Evolutionary conservation across 2,797 vertebrate species (phyloP).

Genomic region (Microcaecilia unicolor): DNA sequence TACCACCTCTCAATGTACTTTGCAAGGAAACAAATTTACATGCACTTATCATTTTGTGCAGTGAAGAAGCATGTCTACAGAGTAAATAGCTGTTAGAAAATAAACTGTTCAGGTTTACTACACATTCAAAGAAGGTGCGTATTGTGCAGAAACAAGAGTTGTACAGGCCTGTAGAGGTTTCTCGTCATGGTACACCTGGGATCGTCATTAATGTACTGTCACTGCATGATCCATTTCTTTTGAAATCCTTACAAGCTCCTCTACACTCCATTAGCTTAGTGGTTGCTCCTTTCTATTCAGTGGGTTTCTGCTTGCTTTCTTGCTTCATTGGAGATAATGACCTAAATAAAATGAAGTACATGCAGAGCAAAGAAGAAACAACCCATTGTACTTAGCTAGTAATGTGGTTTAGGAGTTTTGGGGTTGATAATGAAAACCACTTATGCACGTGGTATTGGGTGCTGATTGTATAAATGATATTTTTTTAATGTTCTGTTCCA

Average conservation of each 20-base stretch:
- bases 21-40: background rate
- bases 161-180: background rate
- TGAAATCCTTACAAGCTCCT: background rate
- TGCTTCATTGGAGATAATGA: too few species aligned
- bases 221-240: background rate
- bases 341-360: too few species aligned
- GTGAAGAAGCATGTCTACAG: background rate
- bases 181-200: accelerated
- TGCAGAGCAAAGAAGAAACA: too few species aligned
- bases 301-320: too few species aligned
- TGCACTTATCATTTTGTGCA: background rate
- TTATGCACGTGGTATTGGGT: too few species aligned
- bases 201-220: background rate
- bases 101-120: background rate
- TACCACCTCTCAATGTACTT: background rate
- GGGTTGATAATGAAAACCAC: too few species aligned
- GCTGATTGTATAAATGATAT: too few species aligned
- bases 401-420: too few species aligned
- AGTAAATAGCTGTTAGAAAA: background rate
- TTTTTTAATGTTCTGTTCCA: too few species aligned
- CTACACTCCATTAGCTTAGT: background rate
- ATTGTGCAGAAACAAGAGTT: background rate
- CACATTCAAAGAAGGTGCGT: background rate
- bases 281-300: too few species aligned
- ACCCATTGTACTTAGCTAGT: too few species aligned